phyloP scores from a whole-genome alignment of 2,888 invertebrate genomes.

The Spicauda simplicius region DNA sequence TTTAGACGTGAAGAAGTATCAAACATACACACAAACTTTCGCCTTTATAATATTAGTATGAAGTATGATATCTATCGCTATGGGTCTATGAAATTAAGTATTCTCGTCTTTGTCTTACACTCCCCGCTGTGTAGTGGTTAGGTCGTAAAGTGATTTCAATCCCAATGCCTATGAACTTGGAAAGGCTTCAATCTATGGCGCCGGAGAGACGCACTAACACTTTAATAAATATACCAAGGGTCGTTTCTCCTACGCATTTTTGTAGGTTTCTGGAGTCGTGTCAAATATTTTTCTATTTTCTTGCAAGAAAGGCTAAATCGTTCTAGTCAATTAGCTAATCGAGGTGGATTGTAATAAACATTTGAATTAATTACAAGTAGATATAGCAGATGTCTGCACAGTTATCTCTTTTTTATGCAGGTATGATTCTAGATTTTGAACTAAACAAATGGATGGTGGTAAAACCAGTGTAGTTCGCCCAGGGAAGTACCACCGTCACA shows the following conservation, averaged over 20 bases:
- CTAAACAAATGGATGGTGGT: no score
- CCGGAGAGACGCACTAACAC: constrained; percentile 26
- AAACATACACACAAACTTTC: no score
- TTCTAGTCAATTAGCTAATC: constrained; percentile 2
- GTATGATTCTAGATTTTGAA: no score
- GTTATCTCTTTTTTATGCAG: no score
- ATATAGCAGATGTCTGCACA: no score
- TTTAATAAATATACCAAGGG: constrained; percentile 17
- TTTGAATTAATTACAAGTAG: no score
- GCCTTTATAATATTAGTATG: no score
- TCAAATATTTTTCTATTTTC: constrained; percentile 12
- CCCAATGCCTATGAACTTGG: constrained; percentile 21
- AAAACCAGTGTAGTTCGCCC: no score
- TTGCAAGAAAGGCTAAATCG: background rate
- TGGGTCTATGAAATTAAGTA: background rate
- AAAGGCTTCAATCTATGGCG: constrained; percentile 19
- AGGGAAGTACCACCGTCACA: no score
- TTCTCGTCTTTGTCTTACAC: background rate
- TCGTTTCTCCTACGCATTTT: constrained; percentile 18
- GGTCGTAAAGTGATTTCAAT: constrained; percentile 12
- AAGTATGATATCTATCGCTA: no score
- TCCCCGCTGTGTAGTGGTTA: background rate
- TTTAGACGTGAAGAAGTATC: no score
- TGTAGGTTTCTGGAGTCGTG: constrained; percentile 6
- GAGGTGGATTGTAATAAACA: background rate